phyloP scores from a whole-genome alignment of 2,797 vertebrate species.

The Distichodus sexfasciatus region DNA sequence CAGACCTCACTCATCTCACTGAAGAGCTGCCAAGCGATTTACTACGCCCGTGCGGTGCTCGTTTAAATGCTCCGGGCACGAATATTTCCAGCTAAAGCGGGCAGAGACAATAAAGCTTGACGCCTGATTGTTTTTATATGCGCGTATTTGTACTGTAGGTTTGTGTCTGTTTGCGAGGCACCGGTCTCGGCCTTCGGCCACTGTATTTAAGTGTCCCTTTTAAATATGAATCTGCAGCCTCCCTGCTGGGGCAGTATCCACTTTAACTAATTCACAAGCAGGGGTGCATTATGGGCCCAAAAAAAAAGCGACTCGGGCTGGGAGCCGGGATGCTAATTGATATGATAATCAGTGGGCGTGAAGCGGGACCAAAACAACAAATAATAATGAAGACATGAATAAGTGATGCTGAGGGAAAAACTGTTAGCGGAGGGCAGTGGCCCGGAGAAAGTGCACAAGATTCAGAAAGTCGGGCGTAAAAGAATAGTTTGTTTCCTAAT shows the following conservation, averaged over 20 bases:
- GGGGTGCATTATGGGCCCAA: slow-evolving; percentile 77
- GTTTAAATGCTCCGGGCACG: too few species aligned
- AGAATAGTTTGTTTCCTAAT: too few species aligned
- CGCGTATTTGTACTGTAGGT: too few species aligned
- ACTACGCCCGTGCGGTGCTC: too few species aligned
- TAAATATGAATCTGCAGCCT: slow-evolving; percentile 74
- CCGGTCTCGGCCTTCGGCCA: slow-evolving; percentile 59
- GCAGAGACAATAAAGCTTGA: too few species aligned
- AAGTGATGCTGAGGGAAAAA: slow-evolving; percentile 74
- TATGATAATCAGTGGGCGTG: slow-evolving; percentile 72
- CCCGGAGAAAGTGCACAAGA: too few species aligned
- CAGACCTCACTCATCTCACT: slow-evolving; percentile 48
- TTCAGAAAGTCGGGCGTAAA: neutral
- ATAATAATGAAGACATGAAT: slow-evolving; percentile 75
- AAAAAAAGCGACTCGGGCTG: slow-evolving; percentile 72
- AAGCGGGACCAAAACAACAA: slow-evolving; percentile 71
- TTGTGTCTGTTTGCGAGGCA: too few species aligned
- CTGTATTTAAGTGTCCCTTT: slow-evolving; percentile 75
- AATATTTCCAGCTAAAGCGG: too few species aligned
- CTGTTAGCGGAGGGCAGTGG: slow-evolving; percentile 63
- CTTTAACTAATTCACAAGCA: slow-evolving; percentile 74
- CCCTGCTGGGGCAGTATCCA: slow-evolving; percentile 73
- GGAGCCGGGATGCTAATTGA: slow-evolving; percentile 79
- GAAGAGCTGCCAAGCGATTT: too few species aligned
- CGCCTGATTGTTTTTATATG: too few species aligned